Percentiles rank a stretch among this genome's conserved stretches.
phyloP scores from a whole-genome alignment of 1,140 invertebrate genomes.

The Bicyclus anynana region DNA sequence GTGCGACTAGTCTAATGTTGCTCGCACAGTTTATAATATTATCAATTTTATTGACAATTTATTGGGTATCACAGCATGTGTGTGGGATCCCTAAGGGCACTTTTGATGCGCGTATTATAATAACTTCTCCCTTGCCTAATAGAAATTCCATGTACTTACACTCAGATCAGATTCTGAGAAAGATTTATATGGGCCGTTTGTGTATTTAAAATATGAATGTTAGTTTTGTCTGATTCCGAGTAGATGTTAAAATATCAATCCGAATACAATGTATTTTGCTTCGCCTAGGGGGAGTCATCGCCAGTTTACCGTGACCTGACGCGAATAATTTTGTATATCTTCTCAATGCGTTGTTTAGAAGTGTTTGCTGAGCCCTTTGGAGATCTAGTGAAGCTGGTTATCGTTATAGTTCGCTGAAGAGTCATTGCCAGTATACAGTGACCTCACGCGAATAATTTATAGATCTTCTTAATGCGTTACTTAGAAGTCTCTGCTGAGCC shows the following conservation, averaged over 20 bases:
- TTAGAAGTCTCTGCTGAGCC: background rate
- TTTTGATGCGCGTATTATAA: background rate
- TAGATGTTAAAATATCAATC: conserved; percentile 33
- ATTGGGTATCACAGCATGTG: no score
- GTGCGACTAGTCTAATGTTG: no score
- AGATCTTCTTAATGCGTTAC: background rate
- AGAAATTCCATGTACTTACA: background rate
- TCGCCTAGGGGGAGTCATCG: conserved; percentile 10
- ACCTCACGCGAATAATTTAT: background rate
- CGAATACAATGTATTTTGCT: conserved; percentile 27
- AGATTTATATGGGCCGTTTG: conserved; percentile 19
- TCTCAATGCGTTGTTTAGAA: background rate
- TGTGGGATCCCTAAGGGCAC: no score
- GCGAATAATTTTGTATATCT: background rate
- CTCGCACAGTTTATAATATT: no score
- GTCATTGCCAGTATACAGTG: conserved; percentile 16
- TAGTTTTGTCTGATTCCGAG: conserved; percentile 29
- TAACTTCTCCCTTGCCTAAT: background rate
- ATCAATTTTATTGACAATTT: no score
- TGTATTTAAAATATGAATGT: conserved; percentile 27
- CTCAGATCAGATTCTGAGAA: background rate
- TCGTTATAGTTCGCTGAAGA: no score
- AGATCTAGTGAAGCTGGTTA: no score
- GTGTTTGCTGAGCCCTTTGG: background rate
- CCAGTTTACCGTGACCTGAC: conserved; percentile 13